Evolutionary conservation across 2,797 vertebrate species (phyloP).

Genomic region (Pangasius macronema): DNA sequence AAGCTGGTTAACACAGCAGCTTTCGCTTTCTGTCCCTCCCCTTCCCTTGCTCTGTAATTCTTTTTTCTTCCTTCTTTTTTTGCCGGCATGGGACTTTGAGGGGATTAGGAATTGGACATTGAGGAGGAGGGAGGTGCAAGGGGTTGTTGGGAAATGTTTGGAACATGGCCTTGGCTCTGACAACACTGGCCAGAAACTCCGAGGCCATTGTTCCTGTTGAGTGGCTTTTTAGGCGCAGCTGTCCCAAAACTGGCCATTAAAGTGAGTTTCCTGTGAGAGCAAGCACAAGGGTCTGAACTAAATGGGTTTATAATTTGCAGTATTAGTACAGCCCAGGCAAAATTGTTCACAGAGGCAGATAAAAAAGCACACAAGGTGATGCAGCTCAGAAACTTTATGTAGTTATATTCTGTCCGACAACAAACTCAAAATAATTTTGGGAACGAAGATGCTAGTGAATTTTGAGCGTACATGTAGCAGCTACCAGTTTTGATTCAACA

Average conservation of each 20-base stretch:
- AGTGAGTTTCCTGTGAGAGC: slow-evolving; percentile 32
- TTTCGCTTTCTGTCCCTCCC: slow-evolving; percentile 44
- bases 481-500: neutral
- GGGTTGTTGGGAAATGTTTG: slow-evolving; percentile 59
- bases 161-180: slow-evolving; percentile 46
- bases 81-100: slow-evolving; percentile 69
- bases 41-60: slow-evolving; percentile 21
- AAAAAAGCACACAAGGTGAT: neutral
- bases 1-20: slow-evolving; percentile 72
- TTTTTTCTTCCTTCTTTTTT: slow-evolving; percentile 36
- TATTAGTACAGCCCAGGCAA: slow-evolving; percentile 23
- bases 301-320: slow-evolving; percentile 40
- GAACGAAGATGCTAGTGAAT: neutral
- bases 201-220: slow-evolving; percentile 42
- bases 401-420: neutral
- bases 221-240: slow-evolving; percentile 48
- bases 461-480: neutral
- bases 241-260: slow-evolving; percentile 40
- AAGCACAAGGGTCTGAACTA: neutral
- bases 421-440: neutral
- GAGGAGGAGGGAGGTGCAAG: slow-evolving; percentile 43
- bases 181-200: slow-evolving; percentile 36
- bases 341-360: slow-evolving; percentile 15
- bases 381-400: neutral
- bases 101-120: slow-evolving; percentile 64